Base-by-base conservation (phyloP, 2,797 vertebrate species). In the Percopsis omiscomaycus region DNA sequence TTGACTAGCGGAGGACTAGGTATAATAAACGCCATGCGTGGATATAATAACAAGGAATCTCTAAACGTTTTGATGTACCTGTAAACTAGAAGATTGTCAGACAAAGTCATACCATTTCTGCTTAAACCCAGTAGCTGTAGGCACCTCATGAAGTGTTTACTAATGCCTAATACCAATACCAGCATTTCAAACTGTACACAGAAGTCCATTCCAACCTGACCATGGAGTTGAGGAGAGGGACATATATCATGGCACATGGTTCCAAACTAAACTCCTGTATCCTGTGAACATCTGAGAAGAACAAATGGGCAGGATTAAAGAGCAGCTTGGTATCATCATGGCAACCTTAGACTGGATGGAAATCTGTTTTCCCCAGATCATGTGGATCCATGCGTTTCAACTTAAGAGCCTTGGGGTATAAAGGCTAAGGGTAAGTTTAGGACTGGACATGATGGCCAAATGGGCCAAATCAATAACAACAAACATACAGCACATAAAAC, bases 401-500 rank as follows among this genome's bases (percentile, higher is more conserved):
- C 61, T 79, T 55, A n/a, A 44, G 65, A 78, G 57, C 73, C 67
- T 73, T 44, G 37, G 75, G 59, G 14, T 51, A 53, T 28, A 4
- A 68, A 71, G 59, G 72, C 66, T 61, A 13, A 69, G 55, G 75
- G 77, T 70, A 61, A 59, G 55, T 72, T 74, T 68, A 42, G 67
- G 68, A 68, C 58, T 61, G 68, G 56, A 81, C 75, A 66, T 75
- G 60, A 79, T 73, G 73, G 64, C 84, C 68, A 77, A 62, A n/a
- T 67, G 64, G 72, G 72, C 78, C 69, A 82, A 87, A 86, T 85
- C 47, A 74, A 78, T 76, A 77, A 76, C 73, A 62, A 73, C 64
- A 86, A 81, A 88, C 71, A 79, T 74, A 87, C 55, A 81, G 80
- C 83, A 82, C 79, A 81, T 79, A 70, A 77, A 88, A 80, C 75